These are phyloP conservation scores for Agrypnia vestita DNA, from an alignment of 1,140 invertebrate species.

Conservation along the genomic window DNA sequence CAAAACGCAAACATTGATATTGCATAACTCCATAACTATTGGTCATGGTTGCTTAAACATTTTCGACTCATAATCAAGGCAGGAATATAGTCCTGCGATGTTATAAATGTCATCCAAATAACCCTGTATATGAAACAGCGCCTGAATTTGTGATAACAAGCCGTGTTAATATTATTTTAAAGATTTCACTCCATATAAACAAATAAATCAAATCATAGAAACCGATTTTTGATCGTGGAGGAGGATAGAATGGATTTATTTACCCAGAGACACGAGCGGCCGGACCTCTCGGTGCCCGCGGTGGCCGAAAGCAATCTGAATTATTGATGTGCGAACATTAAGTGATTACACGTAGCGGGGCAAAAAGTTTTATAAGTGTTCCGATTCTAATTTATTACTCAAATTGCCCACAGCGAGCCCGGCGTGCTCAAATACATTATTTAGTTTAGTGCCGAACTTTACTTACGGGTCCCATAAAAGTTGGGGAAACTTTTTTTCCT, in stretches of 20 bases:
- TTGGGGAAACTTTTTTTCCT: slow-evolving; percentile 12
- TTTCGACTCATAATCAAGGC: too few relatives aligned
- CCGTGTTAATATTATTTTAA: too few relatives aligned
- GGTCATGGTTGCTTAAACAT: too few relatives aligned
- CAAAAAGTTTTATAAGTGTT: slow-evolving; percentile 40
- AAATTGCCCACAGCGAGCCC: slow-evolving; percentile 2
- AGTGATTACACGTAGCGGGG: slow-evolving; percentile 19
- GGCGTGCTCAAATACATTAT: slow-evolving; percentile 22
- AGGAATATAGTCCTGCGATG: too few relatives aligned
- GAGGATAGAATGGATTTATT: neutral
- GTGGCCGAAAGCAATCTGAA: slow-evolving; percentile 18
- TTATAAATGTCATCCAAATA: too few relatives aligned
- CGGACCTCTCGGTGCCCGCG: too few relatives aligned
- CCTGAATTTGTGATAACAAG: too few relatives aligned
- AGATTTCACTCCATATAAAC: too few relatives aligned
- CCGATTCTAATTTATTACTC: slow-evolving; percentile 33
- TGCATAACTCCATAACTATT: too few relatives aligned
- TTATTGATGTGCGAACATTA: slow-evolving; percentile 41
- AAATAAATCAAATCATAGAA: neutral
- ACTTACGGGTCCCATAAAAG: slow-evolving; percentile 25
- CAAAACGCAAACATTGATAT: too few relatives aligned
- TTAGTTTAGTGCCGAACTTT: slow-evolving; percentile 27
- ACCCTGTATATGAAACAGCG: too few relatives aligned
- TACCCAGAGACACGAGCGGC: neutral
- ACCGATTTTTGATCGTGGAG: too few relatives aligned